A percentile compares a stretch with the other conserved stretches of the same genome.
phyloP scores from a whole-genome alignment of 2,113 vertebrate genomes.

The Heterotis niloticus region DNA sequence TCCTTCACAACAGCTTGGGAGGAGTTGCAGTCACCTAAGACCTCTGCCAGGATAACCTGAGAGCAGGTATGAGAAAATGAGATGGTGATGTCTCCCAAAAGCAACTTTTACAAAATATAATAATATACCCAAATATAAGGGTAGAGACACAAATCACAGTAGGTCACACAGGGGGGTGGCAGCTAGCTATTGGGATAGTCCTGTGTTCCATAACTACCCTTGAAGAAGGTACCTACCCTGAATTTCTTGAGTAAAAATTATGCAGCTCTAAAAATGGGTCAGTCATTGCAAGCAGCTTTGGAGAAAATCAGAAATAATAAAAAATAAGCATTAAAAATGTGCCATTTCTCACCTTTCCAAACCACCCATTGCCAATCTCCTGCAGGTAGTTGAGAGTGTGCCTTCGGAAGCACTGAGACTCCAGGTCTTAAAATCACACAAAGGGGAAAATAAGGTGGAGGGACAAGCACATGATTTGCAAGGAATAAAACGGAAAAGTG shows the following conservation, averaged over 20 bases:
- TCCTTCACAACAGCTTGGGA: conserved; percentile 90
- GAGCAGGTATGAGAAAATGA: conserved; percentile 28
- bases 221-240: too few species aligned
- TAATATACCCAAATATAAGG: too few species aligned
- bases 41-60: conserved; percentile 86
- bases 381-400: conserved; percentile 87
- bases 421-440: conserved; percentile 58
- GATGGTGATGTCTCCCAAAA: neutral
- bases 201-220: too few species aligned
- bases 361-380: conserved; percentile 90
- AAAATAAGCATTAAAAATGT: neutral
- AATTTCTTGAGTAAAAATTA: too few species aligned
- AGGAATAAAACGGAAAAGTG: neutral
- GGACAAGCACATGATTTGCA: neutral
- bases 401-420: conserved; percentile 76
- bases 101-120: neutral
- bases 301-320: too few species aligned
- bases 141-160: too few species aligned
- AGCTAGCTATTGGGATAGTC: too few species aligned
- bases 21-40: conserved; percentile 83
- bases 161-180: too few species aligned
- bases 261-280: too few species aligned
- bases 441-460: conserved; percentile 3
- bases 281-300: too few species aligned
- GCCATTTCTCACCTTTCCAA: conserved; percentile 75